Evolutionary conservation across 1,140 invertebrate genomes (phyloP).

Genomic region (Leptonema lineaticorne): DNA sequence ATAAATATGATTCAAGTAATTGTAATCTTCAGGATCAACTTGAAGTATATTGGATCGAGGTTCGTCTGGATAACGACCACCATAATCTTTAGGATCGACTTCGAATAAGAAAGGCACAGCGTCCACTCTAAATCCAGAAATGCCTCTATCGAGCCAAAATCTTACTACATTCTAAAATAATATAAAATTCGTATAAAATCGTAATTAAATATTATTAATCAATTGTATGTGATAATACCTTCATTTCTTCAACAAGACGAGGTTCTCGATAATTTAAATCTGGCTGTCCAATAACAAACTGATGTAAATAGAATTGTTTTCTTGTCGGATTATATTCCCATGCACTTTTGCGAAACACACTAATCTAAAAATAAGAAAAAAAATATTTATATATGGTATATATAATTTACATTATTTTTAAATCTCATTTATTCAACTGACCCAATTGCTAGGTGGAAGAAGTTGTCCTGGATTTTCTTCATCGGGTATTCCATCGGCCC

Average conservation of each 20-base stretch:
- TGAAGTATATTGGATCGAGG: constrained; percentile 49
- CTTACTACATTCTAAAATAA: constrained; percentile 62
- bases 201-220: background rate
- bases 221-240: constrained; percentile 47
- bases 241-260: constrained; percentile 64
- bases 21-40: constrained; percentile 52
- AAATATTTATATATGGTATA: constrained; percentile 3
- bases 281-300: constrained; percentile 70
- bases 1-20: constrained; percentile 64
- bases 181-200: background rate
- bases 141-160: constrained; percentile 74
- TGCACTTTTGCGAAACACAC: constrained; percentile 66
- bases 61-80: constrained; percentile 58
- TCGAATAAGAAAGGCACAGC: constrained; percentile 64
- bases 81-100: constrained; percentile 49
- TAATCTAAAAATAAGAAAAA: constrained; percentile 53
- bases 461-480: constrained; percentile 50
- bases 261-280: constrained; percentile 73
- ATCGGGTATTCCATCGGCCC: constrained; percentile 60
- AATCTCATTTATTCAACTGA: constrained; percentile 44
- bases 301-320: constrained; percentile 74
- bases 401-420: background rate
- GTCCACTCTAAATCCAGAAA: constrained; percentile 75
- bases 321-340: constrained; percentile 70
- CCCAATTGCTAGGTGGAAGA: constrained; percentile 70